Evolutionary conservation across 2,888 invertebrate genomes (phyloP).

Genomic region (Trichacis sp.): DNA sequence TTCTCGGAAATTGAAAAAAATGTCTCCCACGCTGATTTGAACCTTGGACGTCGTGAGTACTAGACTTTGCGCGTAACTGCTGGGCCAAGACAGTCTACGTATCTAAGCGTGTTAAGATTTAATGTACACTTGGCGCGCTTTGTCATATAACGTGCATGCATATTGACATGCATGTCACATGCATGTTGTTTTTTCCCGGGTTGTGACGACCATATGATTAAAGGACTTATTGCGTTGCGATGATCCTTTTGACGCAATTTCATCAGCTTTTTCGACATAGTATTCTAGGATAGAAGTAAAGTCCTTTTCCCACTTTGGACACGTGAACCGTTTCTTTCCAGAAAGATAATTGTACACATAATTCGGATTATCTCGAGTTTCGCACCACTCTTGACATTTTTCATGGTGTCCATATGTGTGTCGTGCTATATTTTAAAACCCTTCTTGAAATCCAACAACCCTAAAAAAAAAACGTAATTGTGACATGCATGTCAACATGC

Average conservation of each 20-base stretch:
- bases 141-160: too few species aligned
- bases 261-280: conserved; percentile 16
- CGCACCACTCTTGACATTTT: conserved; percentile 24
- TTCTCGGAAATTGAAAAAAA: too few species aligned
- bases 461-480: too few species aligned
- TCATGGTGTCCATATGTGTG: conserved; percentile 25
- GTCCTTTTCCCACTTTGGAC: conserved; percentile 8
- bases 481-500: too few species aligned
- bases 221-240: conserved; percentile 31
- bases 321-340: conserved; percentile 12
- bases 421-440: conserved; percentile 11
- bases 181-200: too few species aligned
- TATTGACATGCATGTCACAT: too few species aligned
- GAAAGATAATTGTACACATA: conserved; percentile 14
- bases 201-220: conserved; percentile 19
- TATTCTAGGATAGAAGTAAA: conserved; percentile 9
- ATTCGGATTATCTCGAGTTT: not conserved
- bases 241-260: conserved; percentile 28
- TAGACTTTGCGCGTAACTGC: too few species aligned
- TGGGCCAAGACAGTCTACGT: too few species aligned
- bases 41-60: too few species aligned
- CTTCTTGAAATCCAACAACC: conserved; percentile 6
- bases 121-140: too few species aligned
- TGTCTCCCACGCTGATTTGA: too few species aligned
- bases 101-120: too few species aligned